These are phyloP conservation scores for Luffia ferchaultella DNA, from an alignment of 2,888 invertebrate species.

Conservation along the genomic window DNA sequence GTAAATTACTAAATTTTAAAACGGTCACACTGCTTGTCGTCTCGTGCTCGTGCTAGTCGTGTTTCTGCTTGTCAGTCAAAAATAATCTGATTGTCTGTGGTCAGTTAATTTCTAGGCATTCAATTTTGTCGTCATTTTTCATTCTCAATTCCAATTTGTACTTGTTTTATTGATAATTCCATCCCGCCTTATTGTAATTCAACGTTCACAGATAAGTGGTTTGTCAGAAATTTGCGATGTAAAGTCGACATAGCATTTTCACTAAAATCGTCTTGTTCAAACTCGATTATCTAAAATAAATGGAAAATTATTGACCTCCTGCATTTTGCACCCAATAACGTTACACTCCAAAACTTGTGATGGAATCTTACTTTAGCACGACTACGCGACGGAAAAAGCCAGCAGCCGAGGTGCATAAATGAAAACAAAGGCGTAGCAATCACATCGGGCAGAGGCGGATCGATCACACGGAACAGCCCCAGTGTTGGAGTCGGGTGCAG, in stretches of 20 bases:
- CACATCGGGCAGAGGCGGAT: conserved; percentile 17
- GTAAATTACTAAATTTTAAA: too few relatives aligned
- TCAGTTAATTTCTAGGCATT: too few relatives aligned
- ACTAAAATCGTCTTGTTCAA: too few relatives aligned
- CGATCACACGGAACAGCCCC: neutral
- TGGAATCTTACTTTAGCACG: neutral
- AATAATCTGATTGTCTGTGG: too few relatives aligned
- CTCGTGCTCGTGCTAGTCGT: too few relatives aligned
- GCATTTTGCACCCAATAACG: neutral
- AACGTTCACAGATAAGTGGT: neutral
- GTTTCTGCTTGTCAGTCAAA: too few relatives aligned
- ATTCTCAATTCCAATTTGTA: too few relatives aligned
- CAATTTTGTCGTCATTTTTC: too few relatives aligned
- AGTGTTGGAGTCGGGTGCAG: conserved; percentile 31
- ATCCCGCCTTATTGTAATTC: too few relatives aligned
- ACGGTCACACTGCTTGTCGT: too few relatives aligned
- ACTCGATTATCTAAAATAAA: neutral
- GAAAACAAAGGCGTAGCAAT: conserved; percentile 22
- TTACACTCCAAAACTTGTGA: neutral
- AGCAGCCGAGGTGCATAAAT: conserved; percentile 35
- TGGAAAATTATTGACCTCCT: neutral
- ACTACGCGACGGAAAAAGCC: neutral
- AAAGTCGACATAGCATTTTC: too few relatives aligned
- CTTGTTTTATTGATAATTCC: too few relatives aligned
- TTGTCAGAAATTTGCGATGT: neutral